These are phyloP conservation scores for Drosophila setifemur DNA, from an alignment of 1,140 invertebrate species.

Conservation along the genomic window DNA sequence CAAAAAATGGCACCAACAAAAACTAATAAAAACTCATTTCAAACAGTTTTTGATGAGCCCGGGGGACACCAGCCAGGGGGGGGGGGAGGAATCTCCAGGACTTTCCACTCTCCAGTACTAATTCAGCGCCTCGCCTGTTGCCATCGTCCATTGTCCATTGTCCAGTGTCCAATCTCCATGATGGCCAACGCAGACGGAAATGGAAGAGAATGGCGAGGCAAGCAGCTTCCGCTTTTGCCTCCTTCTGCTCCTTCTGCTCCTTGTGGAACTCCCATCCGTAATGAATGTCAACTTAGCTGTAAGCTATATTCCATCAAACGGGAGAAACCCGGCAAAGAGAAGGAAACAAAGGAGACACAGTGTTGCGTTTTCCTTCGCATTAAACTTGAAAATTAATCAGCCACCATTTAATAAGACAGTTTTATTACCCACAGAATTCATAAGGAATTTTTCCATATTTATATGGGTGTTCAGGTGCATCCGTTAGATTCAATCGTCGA, in stretches of 20 bases:
- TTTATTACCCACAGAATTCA: constrained; percentile 30
- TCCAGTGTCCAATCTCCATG: constrained; percentile 37
- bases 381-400: constrained; percentile 50
- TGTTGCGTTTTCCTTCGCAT: constrained; percentile 26
- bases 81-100: constrained; percentile 30
- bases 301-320: constrained; percentile 21
- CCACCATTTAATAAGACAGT: constrained; percentile 42
- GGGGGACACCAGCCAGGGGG: background rate
- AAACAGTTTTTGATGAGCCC: constrained; percentile 71
- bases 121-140: constrained; percentile 70
- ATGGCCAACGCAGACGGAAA: constrained; percentile 24
- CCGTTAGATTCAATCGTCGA: constrained; percentile 21
- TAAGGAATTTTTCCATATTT: constrained; percentile 7
- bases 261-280: constrained; percentile 32
- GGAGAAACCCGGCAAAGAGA: background rate
- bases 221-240: constrained; percentile 63
- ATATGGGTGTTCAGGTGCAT: constrained; percentile 6
- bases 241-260: background rate
- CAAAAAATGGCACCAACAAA: constrained; percentile 50
- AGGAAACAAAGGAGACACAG: constrained; percentile 3
- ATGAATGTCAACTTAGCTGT: constrained; percentile 68
- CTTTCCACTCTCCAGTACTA: constrained; percentile 51
- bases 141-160: constrained; percentile 50
- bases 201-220: constrained; percentile 65
- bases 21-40: constrained; percentile 77